These are phyloP conservation scores for Parelbella ahira DNA, from an alignment of 2,888 invertebrate genomes.

Conservation along the genomic window DNA sequence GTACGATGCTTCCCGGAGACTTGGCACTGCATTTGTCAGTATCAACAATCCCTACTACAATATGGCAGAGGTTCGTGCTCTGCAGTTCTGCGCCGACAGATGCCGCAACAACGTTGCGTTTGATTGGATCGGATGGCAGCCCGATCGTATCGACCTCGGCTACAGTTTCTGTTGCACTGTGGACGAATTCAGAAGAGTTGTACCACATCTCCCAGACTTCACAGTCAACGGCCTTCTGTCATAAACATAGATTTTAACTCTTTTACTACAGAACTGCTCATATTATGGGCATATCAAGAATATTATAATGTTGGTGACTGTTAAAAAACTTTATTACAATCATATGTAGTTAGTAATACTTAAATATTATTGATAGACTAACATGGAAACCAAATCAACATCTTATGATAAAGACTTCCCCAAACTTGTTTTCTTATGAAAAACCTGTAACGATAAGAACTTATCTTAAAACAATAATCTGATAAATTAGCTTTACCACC, in stretches of 20 bases:
- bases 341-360: too few relatives aligned
- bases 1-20: constrained; percentile 67
- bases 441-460: too few relatives aligned
- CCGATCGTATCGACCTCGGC: constrained; percentile 72
- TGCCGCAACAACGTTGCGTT: constrained; percentile 79
- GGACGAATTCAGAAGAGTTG: constrained; percentile 73
- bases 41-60: constrained; percentile 83
- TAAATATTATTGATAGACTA: too few relatives aligned
- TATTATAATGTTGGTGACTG: too few relatives aligned
- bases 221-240: constrained; percentile 62
- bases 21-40: constrained; percentile 81
- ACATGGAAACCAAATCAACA: too few relatives aligned
- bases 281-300: too few relatives aligned
- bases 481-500: too few relatives aligned
- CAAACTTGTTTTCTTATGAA: too few relatives aligned
- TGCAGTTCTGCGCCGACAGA: constrained; percentile 75
- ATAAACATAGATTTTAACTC: constrained; percentile 31
- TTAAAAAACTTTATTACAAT: too few relatives aligned
- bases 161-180: constrained; percentile 83
- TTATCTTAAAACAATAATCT: too few relatives aligned
- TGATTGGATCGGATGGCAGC: constrained; percentile 80
- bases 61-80: constrained; percentile 48
- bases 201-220: constrained; percentile 78
- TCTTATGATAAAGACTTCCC: too few relatives aligned
- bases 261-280: too few relatives aligned